phyloP scores from a whole-genome alignment of 2,113 vertebrate genomes.

The Spea multiplicata region DNA sequence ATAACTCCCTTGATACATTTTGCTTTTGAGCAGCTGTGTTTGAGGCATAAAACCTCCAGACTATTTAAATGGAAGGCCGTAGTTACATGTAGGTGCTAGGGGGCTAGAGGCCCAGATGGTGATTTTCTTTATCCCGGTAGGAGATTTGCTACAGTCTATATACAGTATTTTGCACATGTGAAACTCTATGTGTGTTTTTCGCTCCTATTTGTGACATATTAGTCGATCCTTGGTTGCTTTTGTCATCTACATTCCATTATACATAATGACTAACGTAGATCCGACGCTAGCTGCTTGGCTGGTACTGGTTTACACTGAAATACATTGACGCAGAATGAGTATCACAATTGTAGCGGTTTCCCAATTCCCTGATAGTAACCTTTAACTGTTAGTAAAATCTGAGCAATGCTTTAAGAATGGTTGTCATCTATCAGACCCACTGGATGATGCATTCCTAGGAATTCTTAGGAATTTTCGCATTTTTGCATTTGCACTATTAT shows the following conservation, averaged over 20 bases:
- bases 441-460: too few species aligned
- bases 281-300: not conserved
- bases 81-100: slow-evolving; percentile 6
- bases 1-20: not conserved
- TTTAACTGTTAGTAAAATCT: too few species aligned
- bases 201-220: not conserved
- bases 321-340: slow-evolving; percentile 3
- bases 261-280: slow-evolving; percentile 11
- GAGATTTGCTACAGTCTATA: not conserved
- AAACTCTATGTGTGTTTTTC: not conserved
- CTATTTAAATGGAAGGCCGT: not conserved
- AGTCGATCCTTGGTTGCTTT: not conserved
- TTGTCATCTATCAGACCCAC: too few species aligned
- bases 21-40: not conserved
- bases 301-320: slow-evolving; percentile 35
- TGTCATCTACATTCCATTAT: slow-evolving; percentile 15
- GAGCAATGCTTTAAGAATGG: too few species aligned
- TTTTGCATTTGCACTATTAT: too few species aligned
- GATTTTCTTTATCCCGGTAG: not conserved
- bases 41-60: not conserved
- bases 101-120: not conserved
- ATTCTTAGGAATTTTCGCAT: too few species aligned
- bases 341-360: not conserved
- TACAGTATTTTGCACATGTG: not conserved
- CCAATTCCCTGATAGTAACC: not conserved